Base-by-base conservation (phyloP, 2,113 vertebrate genomes). In the Nycticebus coucang region DNA sequence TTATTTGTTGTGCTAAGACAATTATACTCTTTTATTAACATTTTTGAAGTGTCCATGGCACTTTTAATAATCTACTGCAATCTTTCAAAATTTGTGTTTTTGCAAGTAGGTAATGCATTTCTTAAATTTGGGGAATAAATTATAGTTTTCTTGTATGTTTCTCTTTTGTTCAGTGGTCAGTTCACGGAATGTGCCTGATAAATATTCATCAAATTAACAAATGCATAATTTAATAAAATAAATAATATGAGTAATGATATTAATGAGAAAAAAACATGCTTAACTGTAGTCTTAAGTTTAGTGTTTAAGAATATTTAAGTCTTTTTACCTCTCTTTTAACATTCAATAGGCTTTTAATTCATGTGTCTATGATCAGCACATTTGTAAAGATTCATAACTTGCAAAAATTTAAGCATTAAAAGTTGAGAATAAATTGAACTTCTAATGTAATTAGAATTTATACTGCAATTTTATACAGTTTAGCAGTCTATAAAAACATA, bases 401-500 rank as follows among this genome's bases (percentile, higher is more conserved):
- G 75, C 41, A 95, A 96, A 97, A 96, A 53, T 96, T 19, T 96
- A 96, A 96, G 15, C 80, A 89, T 98, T 86, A 95, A 95, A 97
- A 98, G 81, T 97, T 97, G 94, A 97, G 87, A 96, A 78, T 74
- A 86, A 96, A 86, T n/a, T n/a, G n/a, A n/a, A n/a, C n/a, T n/a
- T n/a, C n/a, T n/a, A n/a, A n/a, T n/a, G n/a, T n/a, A n/a, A n/a
- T n/a, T n/a, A n/a, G n/a, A n/a, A n/a, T n/a, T n/a, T n/a, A n/a
- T n/a, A n/a, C n/a, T n/a, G 33, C 62, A 96, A 93, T 96, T 98
- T 98, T 95, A 96, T 57, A 90, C n/a, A 93, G 87, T 96, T 98
- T 98, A 98, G 75, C 92, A 96, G 92, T 97, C 95, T 98, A 96
- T 97, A 98, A 98, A 98, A 98, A 94, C 93, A 97, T 9, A 90